These are phyloP conservation scores for Theonella swinhoei DNA, from an alignment of 37 sponge, comb jelly and placozoan species.

Conservation along the genomic window DNA sequence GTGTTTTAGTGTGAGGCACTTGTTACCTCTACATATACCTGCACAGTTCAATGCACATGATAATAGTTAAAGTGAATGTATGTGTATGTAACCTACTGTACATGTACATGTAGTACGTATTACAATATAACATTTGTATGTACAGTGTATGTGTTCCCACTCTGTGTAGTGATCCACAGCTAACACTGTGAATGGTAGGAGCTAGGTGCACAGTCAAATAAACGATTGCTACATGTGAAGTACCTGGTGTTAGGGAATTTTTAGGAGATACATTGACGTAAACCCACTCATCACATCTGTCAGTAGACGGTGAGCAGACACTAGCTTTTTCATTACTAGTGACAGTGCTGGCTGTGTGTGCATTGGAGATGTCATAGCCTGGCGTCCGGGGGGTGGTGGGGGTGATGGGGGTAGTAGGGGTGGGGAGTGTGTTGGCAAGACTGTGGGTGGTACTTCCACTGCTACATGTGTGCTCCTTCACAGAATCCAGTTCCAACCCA, in stretches of 20 bases:
- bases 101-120: too few species aligned
- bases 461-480: constrained; percentile 12
- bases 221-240: too few species aligned
- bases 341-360: not conserved
- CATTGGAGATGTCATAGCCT: not conserved
- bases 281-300: constrained; percentile 21
- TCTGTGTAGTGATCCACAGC: too few species aligned
- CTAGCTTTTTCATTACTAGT: not conserved
- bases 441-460: constrained; percentile 23
- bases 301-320: not conserved
- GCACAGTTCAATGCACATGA: too few species aligned
- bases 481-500: not conserved
- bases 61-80: too few species aligned
- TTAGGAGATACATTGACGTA: not conserved
- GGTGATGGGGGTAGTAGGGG: not conserved
- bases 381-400: not conserved
- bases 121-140: too few species aligned
- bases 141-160: too few species aligned
- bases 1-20: not conserved
- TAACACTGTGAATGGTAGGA: too few species aligned
- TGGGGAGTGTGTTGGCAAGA: not conserved
- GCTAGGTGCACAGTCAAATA: too few species aligned
- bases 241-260: not conserved
- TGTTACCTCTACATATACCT: not conserved
- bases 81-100: too few species aligned